Base-by-base conservation (phyloP, 2,797 vertebrate species). In the Sphenodon punctatus region DNA sequence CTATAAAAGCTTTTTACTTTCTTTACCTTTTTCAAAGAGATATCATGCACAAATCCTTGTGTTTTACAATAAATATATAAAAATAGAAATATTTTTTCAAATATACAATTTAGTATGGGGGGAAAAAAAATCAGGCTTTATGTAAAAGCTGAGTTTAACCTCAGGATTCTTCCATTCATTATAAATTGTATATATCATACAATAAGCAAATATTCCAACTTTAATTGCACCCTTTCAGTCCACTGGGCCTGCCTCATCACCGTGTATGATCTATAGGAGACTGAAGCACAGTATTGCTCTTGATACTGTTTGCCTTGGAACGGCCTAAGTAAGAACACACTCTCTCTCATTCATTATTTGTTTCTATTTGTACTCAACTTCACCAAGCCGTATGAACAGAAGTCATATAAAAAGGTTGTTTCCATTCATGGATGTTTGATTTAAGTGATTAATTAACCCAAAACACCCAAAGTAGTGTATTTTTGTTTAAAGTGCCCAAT, bases 401-500 rank as follows among this genome's bases (percentile, higher is more conserved):
- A 93, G 94, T 95, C 94, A 95, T 6, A 74, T 88, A 88, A 83
- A 82, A 84, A 66, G 84, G 94, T n/a, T 96, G 96, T 97, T 96
- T 96, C 95, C 96, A 95, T 97, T 95, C 94, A 90, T 95, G 96
- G 95, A 93, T 95, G n/a, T 96, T 94, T 95, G 83, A 91, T 92
- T 96, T 97, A 96, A 93, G 87, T 94, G 93, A 93, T 91, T 91
- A 84, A 94, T 91, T 85, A 85, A 92, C 82, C 92, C 92, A 92
- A 75, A 88, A n/a, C n/a, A n/a, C n/a, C 89, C 91, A 96, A 90
- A 96, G 95, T 96, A 93, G 97, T 95, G 95, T 97, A 96, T 96
- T 95, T 96, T 96, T 96, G 89, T 95, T 94, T 91, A 95, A 95
- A 96, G 95, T 95, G 94, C 94, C 95, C 94, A 92, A 92, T 96